Evolutionary conservation across 2,888 invertebrate species (phyloP), one percentile per base, ranked within the genome.

Genomic region (Altica lythri): DNA sequence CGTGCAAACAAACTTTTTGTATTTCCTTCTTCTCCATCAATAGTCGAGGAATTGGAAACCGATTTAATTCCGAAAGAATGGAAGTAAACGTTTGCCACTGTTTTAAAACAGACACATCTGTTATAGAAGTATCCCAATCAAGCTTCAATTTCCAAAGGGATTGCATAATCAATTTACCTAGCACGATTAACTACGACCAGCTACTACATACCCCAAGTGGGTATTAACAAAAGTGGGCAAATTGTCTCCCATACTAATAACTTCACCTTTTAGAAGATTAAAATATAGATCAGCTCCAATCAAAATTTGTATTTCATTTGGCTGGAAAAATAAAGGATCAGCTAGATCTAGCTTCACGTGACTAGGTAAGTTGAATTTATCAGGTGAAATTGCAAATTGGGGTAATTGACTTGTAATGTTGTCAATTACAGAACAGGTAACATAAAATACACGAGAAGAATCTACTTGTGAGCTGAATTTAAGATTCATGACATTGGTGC

Each of bases 331-430:
- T 5, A 38, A 1, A 0, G 37, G 37, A 38, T 38, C 19, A 4
- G 37, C 18, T 6, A 38, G 12, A 1, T 38, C 37, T n/a, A 38
- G 37, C 12, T 38, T 17, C 12, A 38, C 37, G n/a, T 38, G 37
- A n/a, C 1, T 3, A 19, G 19, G 19, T 3, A 38, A 19, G 1
- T 16, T 38, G 6, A 38, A 38, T 17, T 38, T 22, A 10, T 10
- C 9, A 38, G 22, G 37, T 4, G 19, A 18, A 8, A 38, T 38
- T 1, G 37, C 6, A 10, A 38, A 38, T 38, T 38, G 37, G n/a
- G 19, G 37, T 18, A 38, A 10, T 19, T 19, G 17, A 5, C 18
- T 38, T 1, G 37, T 38, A 4, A 38, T 19, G n/a, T 17, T 38
- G 18, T 18, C 37, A 38, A 38, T 38, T 1, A 18, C 37, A 10